Evolutionary conservation across 2,113 vertebrate genomes (phyloP).

Genomic region (Nothoprocta perdicaria): DNA sequence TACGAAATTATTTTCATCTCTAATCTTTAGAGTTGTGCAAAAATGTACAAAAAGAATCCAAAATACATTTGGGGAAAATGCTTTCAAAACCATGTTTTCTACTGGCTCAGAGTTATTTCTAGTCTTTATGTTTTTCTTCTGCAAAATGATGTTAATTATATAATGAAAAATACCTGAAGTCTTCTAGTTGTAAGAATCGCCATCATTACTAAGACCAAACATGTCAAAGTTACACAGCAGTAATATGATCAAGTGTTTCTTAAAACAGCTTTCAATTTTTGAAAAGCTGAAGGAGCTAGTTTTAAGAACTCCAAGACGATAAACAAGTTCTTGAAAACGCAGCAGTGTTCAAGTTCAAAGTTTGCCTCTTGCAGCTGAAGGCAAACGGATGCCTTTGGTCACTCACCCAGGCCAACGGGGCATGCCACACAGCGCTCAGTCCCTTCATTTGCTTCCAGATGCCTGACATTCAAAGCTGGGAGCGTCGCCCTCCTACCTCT

Average conservation of each 20-base stretch:
- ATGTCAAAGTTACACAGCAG: neutral
- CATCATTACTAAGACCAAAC: neutral
- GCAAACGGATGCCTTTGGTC: neutral
- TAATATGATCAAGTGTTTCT: neutral
- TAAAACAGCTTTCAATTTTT: neutral
- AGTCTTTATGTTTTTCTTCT: neutral
- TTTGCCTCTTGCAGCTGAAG: neutral
- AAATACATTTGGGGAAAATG: neutral
- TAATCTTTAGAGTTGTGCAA: neutral
- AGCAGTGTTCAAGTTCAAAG: neutral
- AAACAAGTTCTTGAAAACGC: neutral
- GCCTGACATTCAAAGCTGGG: neutral
- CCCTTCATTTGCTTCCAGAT: neutral
- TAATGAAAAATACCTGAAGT: neutral
- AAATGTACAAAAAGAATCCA: neutral
- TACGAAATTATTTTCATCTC: neutral
- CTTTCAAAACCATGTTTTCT: neutral
- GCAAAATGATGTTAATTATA: neutral
- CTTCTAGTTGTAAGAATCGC: neutral
- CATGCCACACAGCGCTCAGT: neutral
- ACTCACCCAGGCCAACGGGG: accelerated
- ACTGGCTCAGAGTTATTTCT: neutral
- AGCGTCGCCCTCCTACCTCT: neutral
- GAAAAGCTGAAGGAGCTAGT: no score
- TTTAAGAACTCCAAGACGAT: neutral